These are phyloP conservation scores for Galleria mellonella DNA, from an alignment of 1,140 invertebrate species.

Conservation along the genomic window DNA sequence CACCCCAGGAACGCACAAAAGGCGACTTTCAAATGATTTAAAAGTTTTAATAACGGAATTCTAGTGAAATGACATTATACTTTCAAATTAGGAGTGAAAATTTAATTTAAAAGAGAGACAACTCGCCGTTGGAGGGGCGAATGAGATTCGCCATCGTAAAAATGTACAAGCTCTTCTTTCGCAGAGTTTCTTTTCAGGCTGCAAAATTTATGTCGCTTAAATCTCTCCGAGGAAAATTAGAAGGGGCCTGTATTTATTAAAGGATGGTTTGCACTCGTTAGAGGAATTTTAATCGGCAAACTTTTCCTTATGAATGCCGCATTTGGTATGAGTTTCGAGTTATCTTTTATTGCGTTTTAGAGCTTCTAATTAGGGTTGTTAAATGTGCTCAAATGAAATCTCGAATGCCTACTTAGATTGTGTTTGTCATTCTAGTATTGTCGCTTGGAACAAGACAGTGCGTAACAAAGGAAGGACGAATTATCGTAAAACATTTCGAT, in stretches of 20 bases:
- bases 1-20: conserved; percentile 50
- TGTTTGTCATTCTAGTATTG: neutral
- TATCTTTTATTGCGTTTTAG: conserved; percentile 68
- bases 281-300: conserved; percentile 71
- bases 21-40: conserved; percentile 71
- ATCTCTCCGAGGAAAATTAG: conserved; percentile 70
- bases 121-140: conserved; percentile 65
- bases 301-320: conserved; percentile 69
- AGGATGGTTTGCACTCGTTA: conserved; percentile 66
- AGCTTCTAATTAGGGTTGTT: conserved; percentile 64
- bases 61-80: conserved; percentile 76
- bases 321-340: conserved; percentile 49
- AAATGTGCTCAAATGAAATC: conserved; percentile 54
- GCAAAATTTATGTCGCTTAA: conserved; percentile 67
- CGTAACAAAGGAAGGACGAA: too few relatives aligned
- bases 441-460: neutral
- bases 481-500: too few relatives aligned
- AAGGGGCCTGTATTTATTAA: conserved; percentile 70
- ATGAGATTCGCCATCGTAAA: conserved; percentile 68
- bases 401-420: conserved; percentile 22
- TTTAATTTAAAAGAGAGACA: conserved; percentile 76
- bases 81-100: conserved; percentile 77
- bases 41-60: conserved; percentile 75
- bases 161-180: conserved; percentile 70
- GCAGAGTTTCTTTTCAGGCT: conserved; percentile 67